Percentiles rank a stretch among this genome's conserved stretches.
phyloP scores from a whole-genome alignment of 2,797 vertebrate species.

The Simalia tracyae region DNA sequence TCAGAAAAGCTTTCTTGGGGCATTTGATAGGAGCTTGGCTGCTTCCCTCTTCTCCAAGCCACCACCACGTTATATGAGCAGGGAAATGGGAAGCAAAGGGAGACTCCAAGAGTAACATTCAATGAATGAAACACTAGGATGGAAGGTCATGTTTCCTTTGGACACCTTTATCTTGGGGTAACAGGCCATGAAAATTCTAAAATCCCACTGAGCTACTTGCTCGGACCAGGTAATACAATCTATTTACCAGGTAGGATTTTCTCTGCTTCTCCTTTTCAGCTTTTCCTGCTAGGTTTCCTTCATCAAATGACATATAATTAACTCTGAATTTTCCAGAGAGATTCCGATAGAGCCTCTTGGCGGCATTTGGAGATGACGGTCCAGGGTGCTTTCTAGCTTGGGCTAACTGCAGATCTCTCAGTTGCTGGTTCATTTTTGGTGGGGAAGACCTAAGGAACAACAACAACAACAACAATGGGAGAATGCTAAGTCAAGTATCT shows the following conservation, averaged over 20 bases:
- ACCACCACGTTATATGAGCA: background rate
- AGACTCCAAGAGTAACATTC: background rate
- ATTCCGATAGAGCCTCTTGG: constrained; percentile 91
- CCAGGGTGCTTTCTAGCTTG: constrained; percentile 80
- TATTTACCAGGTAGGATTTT: constrained; percentile 84
- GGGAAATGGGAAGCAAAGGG: background rate
- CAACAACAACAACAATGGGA: background rate
- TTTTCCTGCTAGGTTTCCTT: constrained; percentile 77
- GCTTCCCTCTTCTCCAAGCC: background rate
- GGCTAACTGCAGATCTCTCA: constrained; percentile 80
- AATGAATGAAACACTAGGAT: background rate
- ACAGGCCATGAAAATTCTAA: background rate
- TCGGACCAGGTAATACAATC: too few species aligned
- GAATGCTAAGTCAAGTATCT: background rate
- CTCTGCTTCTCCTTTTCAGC: constrained; percentile 86
- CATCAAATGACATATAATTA: constrained; percentile 81
- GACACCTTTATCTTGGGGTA: background rate
- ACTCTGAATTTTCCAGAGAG: constrained; percentile 92
- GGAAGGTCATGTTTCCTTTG: background rate
- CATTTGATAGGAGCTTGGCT: background rate
- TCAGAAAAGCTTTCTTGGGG: too few species aligned
- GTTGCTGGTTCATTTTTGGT: constrained; percentile 87
- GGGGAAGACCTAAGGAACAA: constrained; percentile 79
- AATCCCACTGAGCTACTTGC: background rate
- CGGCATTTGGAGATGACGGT: constrained; percentile 85